Evolutionary conservation across 2,888 invertebrate genomes (phyloP).

Genomic region (Catocala fraxini): DNA sequence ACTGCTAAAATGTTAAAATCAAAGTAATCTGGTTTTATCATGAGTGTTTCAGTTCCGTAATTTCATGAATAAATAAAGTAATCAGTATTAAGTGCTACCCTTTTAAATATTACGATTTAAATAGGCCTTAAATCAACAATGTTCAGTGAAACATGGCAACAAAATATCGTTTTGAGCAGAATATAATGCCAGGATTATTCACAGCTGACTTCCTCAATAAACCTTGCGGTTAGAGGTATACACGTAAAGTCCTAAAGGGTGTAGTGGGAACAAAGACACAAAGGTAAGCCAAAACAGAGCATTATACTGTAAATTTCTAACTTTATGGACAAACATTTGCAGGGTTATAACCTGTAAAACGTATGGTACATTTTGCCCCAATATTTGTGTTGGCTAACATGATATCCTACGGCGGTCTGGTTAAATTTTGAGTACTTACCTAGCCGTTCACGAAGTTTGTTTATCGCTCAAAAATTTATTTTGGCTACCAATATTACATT

Average conservation of each 20-base stretch:
- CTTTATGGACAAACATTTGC: slow-evolving; percentile 36
- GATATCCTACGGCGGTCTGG: not conserved
- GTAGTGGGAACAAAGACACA: slow-evolving; percentile 34
- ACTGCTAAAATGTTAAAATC: too few relatives aligned
- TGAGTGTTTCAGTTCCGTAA: too few relatives aligned
- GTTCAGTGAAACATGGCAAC: slow-evolving; percentile 19
- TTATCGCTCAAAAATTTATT: not conserved
- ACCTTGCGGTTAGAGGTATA: slow-evolving; percentile 38
- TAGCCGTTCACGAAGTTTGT: not conserved
- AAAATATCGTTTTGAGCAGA: slow-evolving; percentile 24
- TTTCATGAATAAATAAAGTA: too few relatives aligned
- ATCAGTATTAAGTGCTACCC: too few relatives aligned
- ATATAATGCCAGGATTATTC: slow-evolving; percentile 33
- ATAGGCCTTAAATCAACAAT: not conserved
- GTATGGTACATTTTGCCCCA: slow-evolving; percentile 6
- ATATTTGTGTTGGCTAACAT: slow-evolving; percentile 10
- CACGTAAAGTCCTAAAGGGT: slow-evolving; percentile 26
- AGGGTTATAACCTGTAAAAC: slow-evolving; percentile 11
- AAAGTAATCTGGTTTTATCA: too few relatives aligned
- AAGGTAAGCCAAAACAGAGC: slow-evolving; percentile 43
- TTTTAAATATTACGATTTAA: not conserved
- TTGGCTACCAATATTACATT: too few relatives aligned
- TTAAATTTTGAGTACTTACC: slow-evolving; percentile 4
- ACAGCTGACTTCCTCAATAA: slow-evolving; percentile 35
- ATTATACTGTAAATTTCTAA: slow-evolving; percentile 33